phyloP scores from a whole-genome alignment of 37 sponge, comb jelly and placozoan genomes.

The Hexactinellida sp. region DNA sequence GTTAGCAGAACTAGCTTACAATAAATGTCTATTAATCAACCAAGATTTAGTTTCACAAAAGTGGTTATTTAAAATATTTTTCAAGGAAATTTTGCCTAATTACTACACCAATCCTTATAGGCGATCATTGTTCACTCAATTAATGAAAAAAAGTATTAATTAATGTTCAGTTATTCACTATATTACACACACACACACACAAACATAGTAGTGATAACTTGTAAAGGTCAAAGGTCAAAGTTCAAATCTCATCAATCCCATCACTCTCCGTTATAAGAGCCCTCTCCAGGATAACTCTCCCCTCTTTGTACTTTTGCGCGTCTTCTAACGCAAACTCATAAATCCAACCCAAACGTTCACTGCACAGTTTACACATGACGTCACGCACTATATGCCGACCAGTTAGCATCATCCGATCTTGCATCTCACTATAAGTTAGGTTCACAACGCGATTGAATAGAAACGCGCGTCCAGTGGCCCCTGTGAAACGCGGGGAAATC shows the following conservation, averaged over 20 bases:
- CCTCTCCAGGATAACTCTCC: slow-evolving; percentile 88
- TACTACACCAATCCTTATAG: no score
- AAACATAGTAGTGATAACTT: no score
- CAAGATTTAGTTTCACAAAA: not conserved
- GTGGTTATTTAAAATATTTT: no score
- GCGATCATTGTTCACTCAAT: no score
- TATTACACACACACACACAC: no score
- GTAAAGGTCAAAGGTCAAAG: no score
- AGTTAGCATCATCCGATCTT: slow-evolving; percentile 73
- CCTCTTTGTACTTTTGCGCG: slow-evolving; percentile 94
- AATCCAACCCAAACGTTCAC: slow-evolving; percentile 92
- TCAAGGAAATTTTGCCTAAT: no score
- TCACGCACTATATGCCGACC: slow-evolving; percentile 88
- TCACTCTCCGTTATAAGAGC: slow-evolving; percentile 83
- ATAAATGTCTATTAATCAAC: not conserved
- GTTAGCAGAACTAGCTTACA: not conserved
- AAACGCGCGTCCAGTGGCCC: slow-evolving; percentile 93
- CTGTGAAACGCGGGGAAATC: slow-evolving; percentile 92
- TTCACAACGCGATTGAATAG: slow-evolving; percentile 98
- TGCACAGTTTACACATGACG: slow-evolving; percentile 84
- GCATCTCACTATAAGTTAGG: slow-evolving; percentile 72
- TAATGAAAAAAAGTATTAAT: no score
- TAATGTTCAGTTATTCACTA: no score
- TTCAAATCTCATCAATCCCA: slow-evolving; percentile 66
- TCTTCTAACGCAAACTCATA: slow-evolving; percentile 97